Evolutionary conservation across 2,797 vertebrate species (phyloP), one percentile per base, ranked within the genome.

Genomic region (Pipistrellus kuhlii): DNA sequence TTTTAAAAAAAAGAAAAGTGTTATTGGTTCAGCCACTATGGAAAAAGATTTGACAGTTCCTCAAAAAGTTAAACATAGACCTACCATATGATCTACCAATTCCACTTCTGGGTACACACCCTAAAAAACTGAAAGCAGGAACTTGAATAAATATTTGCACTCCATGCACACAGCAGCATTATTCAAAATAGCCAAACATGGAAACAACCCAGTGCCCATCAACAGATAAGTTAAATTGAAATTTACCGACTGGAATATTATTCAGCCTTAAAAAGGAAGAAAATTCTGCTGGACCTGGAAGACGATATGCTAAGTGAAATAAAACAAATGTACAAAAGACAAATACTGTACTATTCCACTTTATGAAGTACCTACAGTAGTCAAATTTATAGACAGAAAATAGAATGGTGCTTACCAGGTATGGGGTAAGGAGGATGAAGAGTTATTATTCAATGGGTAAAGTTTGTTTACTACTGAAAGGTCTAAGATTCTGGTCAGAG

Each of bases 1-100:
- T 76, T 11, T 4, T 8, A 78, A 85, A 78, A 64, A 75, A 53
- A 69, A 66, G 51, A 82, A 66, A 68, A 8, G 62, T 69, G 59
- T 88, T 83, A 69, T 59, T 59, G 71, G n/a, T 69, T 27, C 41
- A 83, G 85, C 38, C 87, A 53, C 78, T 59, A 12, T 76, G 78
- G 85, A 69, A 83, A 76, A 88, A 76, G 27, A 30, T 66, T 44
- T n/a, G 35, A 66, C 81, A 80, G 81, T 46, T 85, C 55, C 81
- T 90, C 73, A 78, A 55, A 55, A 78, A 64, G 53, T 51, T 35
- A 72, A 77, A 85, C 72, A 64, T 8, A 78, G 73, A 85, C 46
- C 51, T 51, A 30, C 80, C 87, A 35, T 25, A 18, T 38, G 53
- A 82, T 2, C 57, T 8, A 35, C 35, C 68, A 68, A 57, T 38